Percentiles rank a stretch among this genome's conserved stretches.
Conservation (phyloP, 2,888 invertebrate species). For the Strigamia maritima region DNA sequence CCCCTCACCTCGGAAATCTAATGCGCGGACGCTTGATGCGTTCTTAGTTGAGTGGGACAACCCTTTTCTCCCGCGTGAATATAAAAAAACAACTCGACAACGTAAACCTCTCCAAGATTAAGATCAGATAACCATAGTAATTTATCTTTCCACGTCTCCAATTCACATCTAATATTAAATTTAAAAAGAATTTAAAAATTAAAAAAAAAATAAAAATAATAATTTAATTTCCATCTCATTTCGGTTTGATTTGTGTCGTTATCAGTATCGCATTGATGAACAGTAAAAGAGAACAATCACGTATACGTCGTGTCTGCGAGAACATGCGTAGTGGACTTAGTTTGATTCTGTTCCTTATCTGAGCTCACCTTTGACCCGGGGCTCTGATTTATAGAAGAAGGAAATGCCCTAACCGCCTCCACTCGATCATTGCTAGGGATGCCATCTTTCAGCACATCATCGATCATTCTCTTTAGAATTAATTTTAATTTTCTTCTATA, state of each 20-base stretch:
- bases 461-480: slow-evolving; percentile 4
- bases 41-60: slow-evolving; percentile 4
- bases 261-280: not conserved
- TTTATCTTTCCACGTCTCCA: not conserved
- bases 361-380: not conserved
- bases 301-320: not conserved
- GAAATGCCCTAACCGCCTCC: not conserved
- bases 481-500: not conserved
- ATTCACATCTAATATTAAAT: not conserved
- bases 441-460: slow-evolving; percentile 4
- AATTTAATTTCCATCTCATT: not conserved
- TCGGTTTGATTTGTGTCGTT: not conserved
- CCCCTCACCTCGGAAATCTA: not conserved
- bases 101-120: not conserved
- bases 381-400: not conserved
- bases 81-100: not conserved
- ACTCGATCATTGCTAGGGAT: not conserved
- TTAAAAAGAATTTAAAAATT: not conserved
- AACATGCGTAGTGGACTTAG: not conserved
- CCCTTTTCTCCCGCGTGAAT: not conserved
- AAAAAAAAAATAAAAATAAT: not conserved
- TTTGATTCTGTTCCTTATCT: not conserved
- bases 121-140: not conserved
- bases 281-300: not conserved
- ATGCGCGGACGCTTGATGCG: slow-evolving; percentile 4